Evolutionary conservation across 2,113 vertebrate species (phyloP), one percentile per base, ranked within the genome.

Genomic region (Aegotheles bennettii): DNA sequence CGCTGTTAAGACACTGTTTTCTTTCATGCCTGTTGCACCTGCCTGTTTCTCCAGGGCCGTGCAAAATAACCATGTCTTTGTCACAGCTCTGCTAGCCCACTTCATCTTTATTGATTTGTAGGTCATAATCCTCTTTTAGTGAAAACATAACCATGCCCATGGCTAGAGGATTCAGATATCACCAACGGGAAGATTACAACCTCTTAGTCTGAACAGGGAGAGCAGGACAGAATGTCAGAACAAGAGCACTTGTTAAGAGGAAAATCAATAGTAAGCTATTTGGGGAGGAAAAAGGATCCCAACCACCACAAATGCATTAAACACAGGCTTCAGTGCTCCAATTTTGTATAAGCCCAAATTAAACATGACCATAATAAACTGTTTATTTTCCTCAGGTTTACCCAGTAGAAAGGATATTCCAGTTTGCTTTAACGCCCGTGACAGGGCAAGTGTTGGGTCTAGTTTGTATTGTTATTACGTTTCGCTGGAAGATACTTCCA

Each of bases 311-410:
- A 94, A 84, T 1, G 12, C 92, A 96, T 95, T 94, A 97, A 96
- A 93, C 75, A 94, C 56, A 88, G 85, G 51, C 85, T 96, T 45
- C 88, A 59, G 51, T 31, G 51, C 88, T 93, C 56, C 82, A 75
- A 5, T 24, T 77, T 78, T 71, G 28, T 91, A 48, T 71, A 93
- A 92, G 9, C 83, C 28, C 88, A 94, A 92, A 96, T 96, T 94
- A 95, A 95, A 95, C 0, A 10, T 20, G 40, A 94, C 95, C 92
- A 84, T 96, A 96, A 97, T 95, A 83, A 84, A 92, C 76, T 92
- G 94, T 96, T 96, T 93, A n/a, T 75, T 93, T 96, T 90, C 73
- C 69, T 95, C 71, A 90, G 82, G 80, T 94, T 94, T 94, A 48
- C 43, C 85, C 90, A 12, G 50, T 24, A 45, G 90, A 92, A 87